Evolutionary conservation across 2,797 vertebrate species (phyloP).

Genomic region (Eremophila alpestris): DNA sequence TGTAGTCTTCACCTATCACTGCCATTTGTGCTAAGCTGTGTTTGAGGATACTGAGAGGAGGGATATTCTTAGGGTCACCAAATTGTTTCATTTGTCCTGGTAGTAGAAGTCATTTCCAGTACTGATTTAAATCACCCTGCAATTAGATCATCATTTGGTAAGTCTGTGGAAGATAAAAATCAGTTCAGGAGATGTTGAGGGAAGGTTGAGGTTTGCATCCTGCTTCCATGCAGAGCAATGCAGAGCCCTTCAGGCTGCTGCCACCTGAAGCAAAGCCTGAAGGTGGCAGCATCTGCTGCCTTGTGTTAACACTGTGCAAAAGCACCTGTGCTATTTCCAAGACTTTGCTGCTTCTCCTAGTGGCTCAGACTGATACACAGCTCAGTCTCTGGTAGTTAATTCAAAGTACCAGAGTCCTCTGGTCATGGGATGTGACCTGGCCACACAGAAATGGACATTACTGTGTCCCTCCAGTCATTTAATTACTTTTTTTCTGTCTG

Average conservation of each 20-base stretch:
- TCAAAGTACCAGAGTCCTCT: background rate
- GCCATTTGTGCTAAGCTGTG: background rate
- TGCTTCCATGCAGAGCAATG: background rate
- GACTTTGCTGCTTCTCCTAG: background rate
- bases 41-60: background rate
- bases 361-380: background rate
- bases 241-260: background rate
- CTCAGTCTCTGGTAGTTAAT: background rate
- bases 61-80: background rate
- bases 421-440: background rate
- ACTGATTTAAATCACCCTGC: background rate
- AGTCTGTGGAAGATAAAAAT: background rate
- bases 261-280: background rate
- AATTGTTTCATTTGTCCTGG: background rate
- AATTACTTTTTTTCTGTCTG: background rate
- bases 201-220: background rate
- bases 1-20: accelerated
- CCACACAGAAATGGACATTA: background rate
- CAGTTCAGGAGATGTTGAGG: background rate
- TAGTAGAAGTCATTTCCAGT: background rate
- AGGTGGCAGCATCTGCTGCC: accelerated
- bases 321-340: background rate
- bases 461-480: background rate
- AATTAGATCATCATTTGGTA: background rate
- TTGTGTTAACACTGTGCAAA: background rate